Base-by-base conservation (phyloP, 2,888 invertebrate genomes). In the Synergus umbraculus region DNA sequence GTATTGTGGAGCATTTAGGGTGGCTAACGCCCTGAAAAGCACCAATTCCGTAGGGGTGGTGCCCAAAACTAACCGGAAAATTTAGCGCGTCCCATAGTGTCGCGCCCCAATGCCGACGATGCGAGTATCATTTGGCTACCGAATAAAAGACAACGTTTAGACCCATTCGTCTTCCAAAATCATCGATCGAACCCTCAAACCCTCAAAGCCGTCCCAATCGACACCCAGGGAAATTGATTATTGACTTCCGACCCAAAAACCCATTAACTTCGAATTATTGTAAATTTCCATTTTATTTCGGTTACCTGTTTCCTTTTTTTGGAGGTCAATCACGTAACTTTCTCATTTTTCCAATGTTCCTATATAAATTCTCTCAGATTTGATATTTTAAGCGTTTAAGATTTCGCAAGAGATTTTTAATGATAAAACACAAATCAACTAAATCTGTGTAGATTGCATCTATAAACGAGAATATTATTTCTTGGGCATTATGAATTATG, bases 11-110 rank as follows among this genome's bases (percentile, higher is more conserved):
- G 78, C 80, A 82, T 84, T 82, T 84, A 82, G 83, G 84, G 84
- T 83, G 80, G 79, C 81, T 78, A 69, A 83, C 79, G 77, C 81
- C 78, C 78, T 84, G 84, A 81, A 84, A 83, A 81, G 82, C 81
- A 73, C 79, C 82, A 78, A 84, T 80, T 81, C 83, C 78, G 80
- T 82, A 82, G 84, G 84, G 84, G 84, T 83, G 84, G 84, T 78
- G 82, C 83, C 83, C 76, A 78, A 83, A 84, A 84, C 83, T 83
- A 86, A 83, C 84, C 86, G 86, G 86, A 86, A 85, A 86, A 86
- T 85, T 83, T 81, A 81, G 58, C 81, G 81, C 79, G 80, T 81
- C 82, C 81, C 80, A 67, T 46, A 65, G 65, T 9, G 66, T 67
- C 67, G 67, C 67, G 67, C 67, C 49, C 54, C n/a, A 15, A 15